Evolutionary conservation across 2,113 vertebrate species (phyloP).

Genomic region (Columba janthina): DNA sequence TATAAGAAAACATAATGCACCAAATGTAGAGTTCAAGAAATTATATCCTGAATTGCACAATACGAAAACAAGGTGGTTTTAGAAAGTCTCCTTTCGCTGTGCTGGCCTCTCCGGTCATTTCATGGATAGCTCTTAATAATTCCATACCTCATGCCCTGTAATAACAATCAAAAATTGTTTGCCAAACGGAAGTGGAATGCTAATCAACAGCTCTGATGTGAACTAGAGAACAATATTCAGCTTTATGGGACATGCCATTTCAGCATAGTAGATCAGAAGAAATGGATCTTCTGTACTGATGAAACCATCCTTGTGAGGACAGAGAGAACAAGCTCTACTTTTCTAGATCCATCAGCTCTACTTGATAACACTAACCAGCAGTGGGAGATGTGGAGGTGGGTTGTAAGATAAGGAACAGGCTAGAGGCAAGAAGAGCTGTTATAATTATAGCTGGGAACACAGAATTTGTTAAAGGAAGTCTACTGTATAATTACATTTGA

Average conservation of each 20-base stretch:
- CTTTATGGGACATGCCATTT: neutral
- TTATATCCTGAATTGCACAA: neutral
- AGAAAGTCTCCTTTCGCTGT: neutral
- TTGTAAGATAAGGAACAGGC: slow-evolving; percentile 75
- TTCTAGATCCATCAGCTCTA: slow-evolving; percentile 51
- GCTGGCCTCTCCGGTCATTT: neutral
- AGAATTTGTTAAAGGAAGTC: slow-evolving; percentile 82
- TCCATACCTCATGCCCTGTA: neutral
- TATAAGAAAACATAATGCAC: neutral
- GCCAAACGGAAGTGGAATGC: slow-evolving; percentile 1
- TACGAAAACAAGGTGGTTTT: neutral
- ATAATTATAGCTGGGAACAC: slow-evolving; percentile 78
- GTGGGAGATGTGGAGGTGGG: slow-evolving; percentile 69
- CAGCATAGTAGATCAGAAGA: neutral
- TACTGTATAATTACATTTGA: slow-evolving; percentile 84
- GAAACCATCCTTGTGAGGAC: slow-evolving; percentile 4
- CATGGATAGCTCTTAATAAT: neutral
- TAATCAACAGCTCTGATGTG: neutral
- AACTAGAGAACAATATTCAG: neutral
- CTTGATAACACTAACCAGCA: slow-evolving; percentile 68
- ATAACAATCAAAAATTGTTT: neutral
- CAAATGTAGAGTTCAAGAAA: neutral
- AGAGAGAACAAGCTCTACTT: slow-evolving; percentile 11
- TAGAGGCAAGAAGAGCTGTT: slow-evolving; percentile 76
- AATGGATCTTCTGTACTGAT: neutral